Evolutionary conservation across 2,797 vertebrate species (phyloP).

Genomic region (Microtus agrestis): DNA sequence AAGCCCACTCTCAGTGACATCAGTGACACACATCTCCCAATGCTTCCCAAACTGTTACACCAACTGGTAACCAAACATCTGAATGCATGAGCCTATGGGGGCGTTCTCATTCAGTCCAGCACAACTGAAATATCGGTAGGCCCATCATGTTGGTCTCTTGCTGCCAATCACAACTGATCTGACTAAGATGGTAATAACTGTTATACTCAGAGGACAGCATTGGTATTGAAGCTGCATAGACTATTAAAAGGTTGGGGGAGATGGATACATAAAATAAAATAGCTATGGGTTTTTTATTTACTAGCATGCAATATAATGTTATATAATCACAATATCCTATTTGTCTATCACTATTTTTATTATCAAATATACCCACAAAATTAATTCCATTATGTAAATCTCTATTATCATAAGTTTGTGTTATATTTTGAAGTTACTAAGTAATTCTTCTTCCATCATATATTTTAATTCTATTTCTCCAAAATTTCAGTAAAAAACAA

Average conservation of each 20-base stretch:
- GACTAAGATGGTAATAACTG: neutral
- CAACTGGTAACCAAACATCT: neutral
- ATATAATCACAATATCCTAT: neutral
- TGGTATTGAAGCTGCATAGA: neutral
- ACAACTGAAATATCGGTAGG: neutral
- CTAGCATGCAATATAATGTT: neutral
- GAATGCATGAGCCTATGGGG: neutral
- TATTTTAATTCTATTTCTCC: slow-evolving; percentile 6
- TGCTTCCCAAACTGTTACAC: neutral
- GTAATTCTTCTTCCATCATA: neutral
- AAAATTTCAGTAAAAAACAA: neutral
- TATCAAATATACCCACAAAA: neutral
- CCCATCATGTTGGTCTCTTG: neutral
- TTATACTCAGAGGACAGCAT: neutral
- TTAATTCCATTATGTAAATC: neutral
- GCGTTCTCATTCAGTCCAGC: neutral
- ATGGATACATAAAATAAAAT: neutral
- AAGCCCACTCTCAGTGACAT: neutral
- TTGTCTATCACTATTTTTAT: slow-evolving; percentile 21
- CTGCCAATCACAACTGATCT: neutral
- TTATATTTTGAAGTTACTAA: neutral
- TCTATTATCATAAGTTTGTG: slow-evolving; percentile 9
- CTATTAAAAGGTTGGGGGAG: neutral
- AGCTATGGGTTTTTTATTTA: neutral
- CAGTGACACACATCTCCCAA: neutral